Evolutionary conservation across 2,888 invertebrate genomes (phyloP), one percentile per base, ranked within the genome.

Genomic region (Pterostichus niger): DNA sequence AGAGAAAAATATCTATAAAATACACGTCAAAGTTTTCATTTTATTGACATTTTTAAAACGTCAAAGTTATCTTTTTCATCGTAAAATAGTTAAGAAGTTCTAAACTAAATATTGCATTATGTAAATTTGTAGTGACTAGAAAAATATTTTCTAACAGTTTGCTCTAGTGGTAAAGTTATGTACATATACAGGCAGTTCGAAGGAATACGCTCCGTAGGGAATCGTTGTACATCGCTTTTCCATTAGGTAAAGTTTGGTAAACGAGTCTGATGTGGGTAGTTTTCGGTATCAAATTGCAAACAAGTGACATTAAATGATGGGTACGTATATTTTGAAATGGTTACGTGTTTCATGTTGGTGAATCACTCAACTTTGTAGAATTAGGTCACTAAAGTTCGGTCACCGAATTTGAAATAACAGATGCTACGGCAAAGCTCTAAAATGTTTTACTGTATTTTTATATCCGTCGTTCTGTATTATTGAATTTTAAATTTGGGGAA

Each of bases 161-260:
- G 79, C 64, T 46, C 79, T 79, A 79, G 79, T 79, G 46, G 79
- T n/a, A 52, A 64, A 79, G 79, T 79, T 64, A 79, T 79, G 79
- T 79, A 49, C 64, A 49, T 68, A 79, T 79, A 64, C 46, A 24
- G 79, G 35, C 33, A 31, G 79, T 79, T 64, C 73, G 73, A 46
- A 71, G 81, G 52, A 49, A 54, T 52, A 44, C 33, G 33, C 73
- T 82, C 82, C 82, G 44, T 75, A 46, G 82, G 82, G 82, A 82
- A 73, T 75, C 11, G 40, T 75, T 40, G 73, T 73, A 82, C 82
- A 82, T 82, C 73, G 82, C 82, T 82, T 82, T 82, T 82, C 82
- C 82, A 82, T 82, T 82, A 82, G 75, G 75, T 75, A 75, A 82
- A 82, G 59, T 82, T 82, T 75, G 56, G 81, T 35, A 71, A 81